Conservation (phyloP, 2,797 vertebrate genomes). For the Fistularia tabacaria region DNA sequence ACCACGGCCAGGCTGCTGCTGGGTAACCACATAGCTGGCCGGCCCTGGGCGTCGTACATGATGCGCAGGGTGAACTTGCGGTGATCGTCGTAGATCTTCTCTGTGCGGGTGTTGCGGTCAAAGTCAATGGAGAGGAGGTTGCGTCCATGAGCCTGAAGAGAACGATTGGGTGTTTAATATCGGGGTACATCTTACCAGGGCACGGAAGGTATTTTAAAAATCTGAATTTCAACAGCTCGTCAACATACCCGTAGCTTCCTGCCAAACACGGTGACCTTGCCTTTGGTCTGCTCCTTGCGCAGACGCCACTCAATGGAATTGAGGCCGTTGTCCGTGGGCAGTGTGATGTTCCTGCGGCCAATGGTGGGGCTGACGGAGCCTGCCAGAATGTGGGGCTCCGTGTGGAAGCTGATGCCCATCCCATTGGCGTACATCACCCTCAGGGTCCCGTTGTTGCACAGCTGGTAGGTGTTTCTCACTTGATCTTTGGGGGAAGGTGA, state of each 20-base stretch:
- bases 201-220: no score
- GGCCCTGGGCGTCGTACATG: slow-evolving; percentile 95
- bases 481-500: slow-evolving; percentile 82
- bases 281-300: slow-evolving; percentile 96
- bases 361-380: slow-evolving; percentile 97
- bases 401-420: slow-evolving; percentile 99
- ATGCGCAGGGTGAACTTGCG: slow-evolving; percentile 96
- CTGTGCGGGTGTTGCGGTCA: slow-evolving; percentile 95
- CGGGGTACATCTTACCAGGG: neutral
- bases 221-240: neutral
- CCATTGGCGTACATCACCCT: slow-evolving; percentile 98
- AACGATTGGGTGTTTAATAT: neutral
- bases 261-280: slow-evolving; percentile 96
- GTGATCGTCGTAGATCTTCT: slow-evolving; percentile 99
- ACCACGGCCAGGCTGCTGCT: slow-evolving; percentile 96
- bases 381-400: slow-evolving; percentile 95
- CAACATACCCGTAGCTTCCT: slow-evolving; percentile 93
- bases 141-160: slow-evolving; percentile 87
- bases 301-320: slow-evolving; percentile 99
- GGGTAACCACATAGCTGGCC: slow-evolving; percentile 95
- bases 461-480: slow-evolving; percentile 98
- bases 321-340: slow-evolving; percentile 95
- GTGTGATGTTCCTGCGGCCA: slow-evolving; percentile 96
- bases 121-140: slow-evolving; percentile 97
- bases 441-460: slow-evolving; percentile 96